Conservation (phyloP, 2,113 vertebrate genomes). For the Probosciger aterrimus region DNA sequence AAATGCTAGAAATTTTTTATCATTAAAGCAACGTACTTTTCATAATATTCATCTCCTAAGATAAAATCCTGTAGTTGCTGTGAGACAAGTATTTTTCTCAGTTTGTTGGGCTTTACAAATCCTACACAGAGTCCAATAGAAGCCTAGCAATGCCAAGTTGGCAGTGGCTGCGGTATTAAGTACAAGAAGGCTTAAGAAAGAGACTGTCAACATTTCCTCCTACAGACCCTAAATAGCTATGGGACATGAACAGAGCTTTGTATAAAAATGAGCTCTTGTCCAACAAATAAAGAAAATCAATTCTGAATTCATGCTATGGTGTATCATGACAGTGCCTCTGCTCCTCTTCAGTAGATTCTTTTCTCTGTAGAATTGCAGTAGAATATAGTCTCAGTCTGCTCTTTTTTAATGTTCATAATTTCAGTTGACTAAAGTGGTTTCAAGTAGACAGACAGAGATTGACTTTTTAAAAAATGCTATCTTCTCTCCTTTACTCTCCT, state of each 20-base stretch:
- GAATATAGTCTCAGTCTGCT: neutral
- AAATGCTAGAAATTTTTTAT: neutral
- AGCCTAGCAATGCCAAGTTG: constrained; percentile 56
- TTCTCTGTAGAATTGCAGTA: neutral
- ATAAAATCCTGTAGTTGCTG: constrained; percentile 39
- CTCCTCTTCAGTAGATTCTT: neutral
- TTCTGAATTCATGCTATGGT: constrained; percentile 21
- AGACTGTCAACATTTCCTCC: constrained; percentile 71
- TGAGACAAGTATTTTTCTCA: constrained; percentile 27
- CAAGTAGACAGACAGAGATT: neutral
- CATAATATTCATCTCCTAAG: neutral
- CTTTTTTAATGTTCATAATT: neutral
- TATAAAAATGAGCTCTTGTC: constrained; percentile 58
- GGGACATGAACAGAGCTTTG: constrained; percentile 63
- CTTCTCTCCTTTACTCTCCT: neutral
- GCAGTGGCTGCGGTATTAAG: constrained; percentile 58
- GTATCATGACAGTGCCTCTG: neutral
- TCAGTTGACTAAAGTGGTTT: neutral
- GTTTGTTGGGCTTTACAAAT: constrained; percentile 54
- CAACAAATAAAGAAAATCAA: constrained; percentile 46
- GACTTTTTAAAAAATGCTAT: neutral
- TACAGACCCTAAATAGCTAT: constrained; percentile 56
- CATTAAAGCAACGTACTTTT: neutral
- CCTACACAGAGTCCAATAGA: constrained; percentile 41
- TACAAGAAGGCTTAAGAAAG: constrained; percentile 71